Evolutionary conservation across 2,888 invertebrate species (phyloP), one percentile per base, ranked within the genome.

Genomic region (Ormyrus nitidulus): DNA sequence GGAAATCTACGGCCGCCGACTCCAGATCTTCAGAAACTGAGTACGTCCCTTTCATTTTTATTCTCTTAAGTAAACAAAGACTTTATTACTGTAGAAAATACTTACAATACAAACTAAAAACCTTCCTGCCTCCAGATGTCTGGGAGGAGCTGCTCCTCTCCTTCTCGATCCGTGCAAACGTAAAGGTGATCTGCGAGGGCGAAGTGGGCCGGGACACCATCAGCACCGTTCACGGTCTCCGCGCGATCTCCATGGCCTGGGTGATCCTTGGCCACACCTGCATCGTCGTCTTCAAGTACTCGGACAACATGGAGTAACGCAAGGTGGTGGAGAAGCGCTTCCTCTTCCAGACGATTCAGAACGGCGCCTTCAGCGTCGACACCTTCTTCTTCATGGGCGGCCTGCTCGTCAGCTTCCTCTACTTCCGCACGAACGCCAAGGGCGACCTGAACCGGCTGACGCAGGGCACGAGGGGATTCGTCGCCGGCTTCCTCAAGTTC

Each of bases 331-430:
- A 91, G 79, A 90, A 89, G 70, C 87, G 89, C 77, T 88, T 91
- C 77, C 86, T 91, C 34, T 91, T 91, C 75, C 91, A 91, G 81
- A 90, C 91, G 3, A 88, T 91, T 34, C 90, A 89, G n/a, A 91
- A 91, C 83, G 91, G 90, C 4, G 89, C 90, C 1, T 91, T 89
- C 84, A 91, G 91, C 80, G 91, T 91, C 8, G 91, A 91, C 82
- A 91, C 91, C 9, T 91, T 91, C 82, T 91, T 91, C 86, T 91
- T 91, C 84, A 91, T 91, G 89, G 88, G 96, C 83, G 96, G 96
- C 8, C 93, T 96, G 87, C 91, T 97, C 85, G 96, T 96, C 6
- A 94, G 96, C n/a, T 97, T 95, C 90, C 92, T 97, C 69, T 97
- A 96, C 91, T 96, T 96, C 91, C 93, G 96, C 53, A 95, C 95